A percentile compares a stretch with the other conserved stretches of the same genome.
Conservation (phyloP, 1,140 invertebrate genomes). For the Ctenoplectra terminalis region DNA sequence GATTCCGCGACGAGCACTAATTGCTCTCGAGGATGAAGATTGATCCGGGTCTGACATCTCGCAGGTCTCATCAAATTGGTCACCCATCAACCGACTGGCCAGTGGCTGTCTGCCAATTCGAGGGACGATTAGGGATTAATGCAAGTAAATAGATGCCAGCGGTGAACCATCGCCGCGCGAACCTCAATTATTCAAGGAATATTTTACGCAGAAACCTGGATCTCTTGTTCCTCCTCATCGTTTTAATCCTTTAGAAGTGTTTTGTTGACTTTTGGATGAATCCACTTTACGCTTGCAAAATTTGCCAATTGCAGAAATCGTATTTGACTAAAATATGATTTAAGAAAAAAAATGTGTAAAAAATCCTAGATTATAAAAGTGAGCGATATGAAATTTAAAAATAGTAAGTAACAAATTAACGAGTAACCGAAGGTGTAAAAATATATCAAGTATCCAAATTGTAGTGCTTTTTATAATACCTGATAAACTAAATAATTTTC, state of each 20-base stretch:
- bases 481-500: no score
- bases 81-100: slow-evolving; percentile 34
- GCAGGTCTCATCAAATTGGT: slow-evolving; percentile 44
- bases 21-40: slow-evolving; percentile 52
- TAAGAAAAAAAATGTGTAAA: no score
- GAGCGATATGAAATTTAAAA: no score
- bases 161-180: background rate
- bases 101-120: slow-evolving; percentile 46
- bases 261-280: background rate
- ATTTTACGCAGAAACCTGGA: background rate
- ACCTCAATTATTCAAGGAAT: slow-evolving; percentile 11
- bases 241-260: background rate
- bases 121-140: slow-evolving; percentile 39
- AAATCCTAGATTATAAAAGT: no score
- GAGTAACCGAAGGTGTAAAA: no score
- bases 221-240: background rate
- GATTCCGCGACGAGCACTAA: slow-evolving; percentile 36
- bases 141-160: slow-evolving; percentile 37
- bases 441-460: no score
- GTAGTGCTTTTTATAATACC: no score
- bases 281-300: no score
- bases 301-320: no score
- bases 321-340: no score
- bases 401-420: no score
- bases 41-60: slow-evolving; percentile 49